Evolutionary conservation across 2,113 vertebrate species (phyloP).

Genomic region (Seriola quinqueradiata): DNA sequence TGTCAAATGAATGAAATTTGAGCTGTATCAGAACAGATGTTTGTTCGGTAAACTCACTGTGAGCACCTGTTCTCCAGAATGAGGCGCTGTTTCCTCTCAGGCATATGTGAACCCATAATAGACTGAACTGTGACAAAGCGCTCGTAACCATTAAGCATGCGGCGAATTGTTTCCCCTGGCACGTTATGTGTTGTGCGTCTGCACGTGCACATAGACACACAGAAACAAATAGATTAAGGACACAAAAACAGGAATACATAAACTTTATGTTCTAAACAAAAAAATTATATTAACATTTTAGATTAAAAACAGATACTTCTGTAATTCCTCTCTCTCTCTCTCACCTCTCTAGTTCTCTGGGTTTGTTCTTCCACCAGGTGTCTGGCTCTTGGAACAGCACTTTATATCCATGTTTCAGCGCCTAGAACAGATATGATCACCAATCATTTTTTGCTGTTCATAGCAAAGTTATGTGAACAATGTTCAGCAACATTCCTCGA

Average conservation of each 20-base stretch:
- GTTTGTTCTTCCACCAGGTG: constrained; percentile 97
- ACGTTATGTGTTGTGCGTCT: constrained; percentile 92
- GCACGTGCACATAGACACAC: constrained; percentile 62
- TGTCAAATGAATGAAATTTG: not conserved
- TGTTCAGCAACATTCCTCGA: not conserved
- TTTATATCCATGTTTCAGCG: constrained; percentile 91
- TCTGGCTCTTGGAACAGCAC: constrained; percentile 95
- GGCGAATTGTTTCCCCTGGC: constrained; percentile 90
- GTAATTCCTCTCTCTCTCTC: constrained; percentile 36
- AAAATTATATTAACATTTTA: not conserved
- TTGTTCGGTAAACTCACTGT: constrained; percentile 65
- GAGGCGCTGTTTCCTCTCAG: constrained; percentile 62
- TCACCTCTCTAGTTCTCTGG: constrained; percentile 95
- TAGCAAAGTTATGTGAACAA: not conserved
- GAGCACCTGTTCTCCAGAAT: constrained; percentile 60
- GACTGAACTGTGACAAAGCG: constrained; percentile 88
- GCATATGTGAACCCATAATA: constrained; percentile 88
- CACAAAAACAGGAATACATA: not conserved
- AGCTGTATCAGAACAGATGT: not conserved
- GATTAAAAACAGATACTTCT: not conserved
- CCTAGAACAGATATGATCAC: constrained; percentile 80
- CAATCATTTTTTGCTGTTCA: constrained; percentile 1
- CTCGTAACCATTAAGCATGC: constrained; percentile 92
- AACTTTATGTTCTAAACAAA: not conserved
- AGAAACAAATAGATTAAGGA: not conserved